Conservation (phyloP, 2,797 vertebrate genomes). For the Heliangelus exortis region DNA sequence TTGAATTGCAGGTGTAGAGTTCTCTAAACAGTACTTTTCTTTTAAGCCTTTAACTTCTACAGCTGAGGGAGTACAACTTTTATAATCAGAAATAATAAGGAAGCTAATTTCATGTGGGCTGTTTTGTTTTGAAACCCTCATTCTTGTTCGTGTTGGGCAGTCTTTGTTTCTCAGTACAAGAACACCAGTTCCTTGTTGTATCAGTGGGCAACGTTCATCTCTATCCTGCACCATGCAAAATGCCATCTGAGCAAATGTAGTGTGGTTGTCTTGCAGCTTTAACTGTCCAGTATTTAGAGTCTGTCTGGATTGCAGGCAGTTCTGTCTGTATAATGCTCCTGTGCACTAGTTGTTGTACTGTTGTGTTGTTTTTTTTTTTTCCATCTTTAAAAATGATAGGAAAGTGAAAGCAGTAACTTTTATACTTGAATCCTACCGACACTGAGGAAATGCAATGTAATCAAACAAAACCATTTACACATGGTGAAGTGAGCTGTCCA, state of each 20-base stretch:
- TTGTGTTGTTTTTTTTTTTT: background rate
- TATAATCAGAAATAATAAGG: slow-evolving; percentile 28
- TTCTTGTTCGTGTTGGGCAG: background rate
- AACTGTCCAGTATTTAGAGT: slow-evolving; percentile 8
- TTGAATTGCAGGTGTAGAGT: slow-evolving; percentile 14
- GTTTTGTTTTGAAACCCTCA: slow-evolving; percentile 12
- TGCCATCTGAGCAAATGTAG: background rate
- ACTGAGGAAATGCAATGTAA: slow-evolving; percentile 63
- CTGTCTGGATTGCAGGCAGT: background rate
- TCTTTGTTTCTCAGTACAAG: background rate
- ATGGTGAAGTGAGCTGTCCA: slow-evolving; percentile 58
- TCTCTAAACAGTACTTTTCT: slow-evolving; percentile 5
- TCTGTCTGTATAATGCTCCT: background rate
- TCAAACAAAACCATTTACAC: slow-evolving; percentile 56
- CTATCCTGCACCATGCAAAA: background rate
- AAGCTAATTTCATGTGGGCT: background rate
- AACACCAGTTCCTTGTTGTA: background rate
- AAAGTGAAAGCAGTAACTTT: slow-evolving; percentile 63
- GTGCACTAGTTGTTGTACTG: background rate
- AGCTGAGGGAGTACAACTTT: slow-evolving; percentile 41
- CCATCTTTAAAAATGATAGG: slow-evolving; percentile 58
- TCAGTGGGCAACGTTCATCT: background rate
- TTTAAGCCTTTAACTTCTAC: slow-evolving; percentile 40
- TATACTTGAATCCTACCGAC: slow-evolving; percentile 63
- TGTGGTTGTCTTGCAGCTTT: slow-evolving; percentile 28